Conservation (phyloP, 2,888 invertebrate species). For the Dione vanillae region DNA sequence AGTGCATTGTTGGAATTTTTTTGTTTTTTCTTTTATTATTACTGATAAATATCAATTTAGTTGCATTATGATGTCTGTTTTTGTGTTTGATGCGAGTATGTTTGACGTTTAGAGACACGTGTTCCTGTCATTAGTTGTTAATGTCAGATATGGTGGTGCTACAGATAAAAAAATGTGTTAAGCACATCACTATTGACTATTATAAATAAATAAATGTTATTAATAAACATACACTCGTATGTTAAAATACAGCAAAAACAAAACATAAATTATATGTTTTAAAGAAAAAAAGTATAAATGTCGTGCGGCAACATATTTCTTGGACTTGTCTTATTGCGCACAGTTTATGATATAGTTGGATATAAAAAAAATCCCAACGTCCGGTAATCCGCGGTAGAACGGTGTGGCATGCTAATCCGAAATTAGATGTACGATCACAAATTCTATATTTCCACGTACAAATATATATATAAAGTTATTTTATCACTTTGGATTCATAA, state of each 20-base stretch:
- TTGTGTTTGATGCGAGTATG: constrained; percentile 26
- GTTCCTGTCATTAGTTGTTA: constrained; percentile 22
- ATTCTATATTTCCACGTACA: background rate
- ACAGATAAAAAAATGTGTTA: constrained; percentile 8
- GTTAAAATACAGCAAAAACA: constrained; percentile 7
- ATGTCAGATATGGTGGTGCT: background rate
- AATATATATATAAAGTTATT: constrained; percentile 30
- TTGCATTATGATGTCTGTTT: constrained; percentile 44
- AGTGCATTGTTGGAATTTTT: constrained; percentile 71
- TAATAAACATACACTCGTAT: constrained; percentile 19
- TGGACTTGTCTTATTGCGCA: constrained; percentile 21
- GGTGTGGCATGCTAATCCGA: constrained; percentile 13
- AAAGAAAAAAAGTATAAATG: constrained; percentile 9
- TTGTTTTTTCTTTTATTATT: no score
- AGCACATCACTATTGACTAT: constrained; percentile 6
- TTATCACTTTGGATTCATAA: constrained; percentile 71
- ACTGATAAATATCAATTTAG: constrained; percentile 56
- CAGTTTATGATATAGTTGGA: constrained; percentile 20
- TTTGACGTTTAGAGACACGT: constrained; percentile 31
- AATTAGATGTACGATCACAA: constrained; percentile 13
- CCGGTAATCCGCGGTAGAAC: constrained; percentile 17
- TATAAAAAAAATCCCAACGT: constrained; percentile 12
- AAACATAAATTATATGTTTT: constrained; percentile 14
- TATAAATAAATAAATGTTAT: background rate
- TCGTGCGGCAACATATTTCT: constrained; percentile 26